Evolutionary conservation across 35 echinoderm and acorn worm genomes (phyloP), one percentile per base, ranked within the genome.

Genomic region (Chiridota heheva): DNA sequence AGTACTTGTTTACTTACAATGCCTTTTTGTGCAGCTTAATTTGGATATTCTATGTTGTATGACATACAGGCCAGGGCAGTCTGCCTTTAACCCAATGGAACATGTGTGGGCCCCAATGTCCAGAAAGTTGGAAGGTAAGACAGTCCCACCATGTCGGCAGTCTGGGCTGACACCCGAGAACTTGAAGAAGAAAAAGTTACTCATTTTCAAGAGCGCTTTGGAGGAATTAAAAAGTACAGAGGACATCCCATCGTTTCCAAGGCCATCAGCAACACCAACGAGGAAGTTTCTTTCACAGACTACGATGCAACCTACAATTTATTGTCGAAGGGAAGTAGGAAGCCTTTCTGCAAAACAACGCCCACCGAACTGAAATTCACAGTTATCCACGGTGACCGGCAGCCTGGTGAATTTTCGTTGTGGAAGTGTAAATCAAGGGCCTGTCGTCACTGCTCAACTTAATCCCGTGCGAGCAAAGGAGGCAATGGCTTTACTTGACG

Each of bases 31-130:
- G 57, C 28, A 25, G 2, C 30, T 84, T 12, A 49, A 84, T 0
- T 56, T 84, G n/a, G 67, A 84, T 58, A 53, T 36, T 4, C 20
- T 70, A 18, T n/a, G 15, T 20, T 1, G 35, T 0, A 47, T 26
- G 28, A 60, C 20, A 2, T 45, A 66, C 43, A 42, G 38, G 2
- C 58, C 78, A 38, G 78, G 78, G 36, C 78, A 82, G 7, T 82
- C 61, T 12, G 60, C 58, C 17, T 63, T 66, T 29, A 82, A 82
- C 35, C 78, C 78, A 1, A 82, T 67, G 1, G 61, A 82, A 47
- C 78, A 82, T 48, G n/a, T 36, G 18, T 81, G 78, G 78, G 2
- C 35, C 2, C 60, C 58, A 30, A 24, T 81, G 40, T 81, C 59
- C 30, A 1, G 42, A 24, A 64, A 82, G 40, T 7, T 42, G 49